A percentile compares a stretch with the other conserved stretches of the same genome.
Conservation (phyloP, 2,797 vertebrate genomes). For the Manis crassicaudata region DNA sequence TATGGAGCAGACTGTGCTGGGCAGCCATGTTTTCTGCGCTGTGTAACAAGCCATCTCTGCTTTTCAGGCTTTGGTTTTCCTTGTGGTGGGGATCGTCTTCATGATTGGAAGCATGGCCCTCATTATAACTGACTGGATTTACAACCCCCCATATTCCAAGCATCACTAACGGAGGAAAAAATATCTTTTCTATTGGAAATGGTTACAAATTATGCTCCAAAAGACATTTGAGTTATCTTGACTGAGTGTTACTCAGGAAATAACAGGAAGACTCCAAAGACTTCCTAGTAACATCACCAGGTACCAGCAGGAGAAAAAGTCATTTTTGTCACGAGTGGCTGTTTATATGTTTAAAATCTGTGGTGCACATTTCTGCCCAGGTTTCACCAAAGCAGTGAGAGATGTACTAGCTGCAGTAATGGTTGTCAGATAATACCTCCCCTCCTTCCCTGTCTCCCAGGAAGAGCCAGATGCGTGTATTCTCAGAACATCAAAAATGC, state of each 20-base stretch:
- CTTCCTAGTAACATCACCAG: slow-evolving; percentile 79
- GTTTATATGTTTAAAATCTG: slow-evolving; percentile 80
- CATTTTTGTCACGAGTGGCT: slow-evolving; percentile 71
- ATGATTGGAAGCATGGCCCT: slow-evolving; percentile 97
- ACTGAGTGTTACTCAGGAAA: slow-evolving; percentile 79
- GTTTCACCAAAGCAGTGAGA: slow-evolving; percentile 71
- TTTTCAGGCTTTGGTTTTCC: slow-evolving; percentile 92
- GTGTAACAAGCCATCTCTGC: slow-evolving; percentile 63
- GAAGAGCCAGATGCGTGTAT: neutral
- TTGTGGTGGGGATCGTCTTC: slow-evolving; percentile 94
- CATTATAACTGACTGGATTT: slow-evolving; percentile 96
- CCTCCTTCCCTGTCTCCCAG: neutral
- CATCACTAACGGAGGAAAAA: slow-evolving; percentile 88
- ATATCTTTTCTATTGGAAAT: slow-evolving; percentile 53
- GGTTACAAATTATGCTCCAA: slow-evolving; percentile 74
- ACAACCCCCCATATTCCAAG: slow-evolving; percentile 90
- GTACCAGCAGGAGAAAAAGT: slow-evolving; percentile 68
- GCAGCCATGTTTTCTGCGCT: neutral
- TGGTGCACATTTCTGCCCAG: slow-evolving; percentile 72
- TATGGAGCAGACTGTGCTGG: neutral
- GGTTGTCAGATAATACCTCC: slow-evolving; percentile 44
- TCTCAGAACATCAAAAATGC: slow-evolving; percentile 62
- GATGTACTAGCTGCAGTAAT: slow-evolving; percentile 66
- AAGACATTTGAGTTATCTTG: slow-evolving; percentile 67
- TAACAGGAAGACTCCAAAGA: slow-evolving; percentile 83